These are phyloP conservation scores for Gastrophysa polygoni DNA, from an alignment of 2,888 invertebrate genomes.

Conservation along the genomic window DNA sequence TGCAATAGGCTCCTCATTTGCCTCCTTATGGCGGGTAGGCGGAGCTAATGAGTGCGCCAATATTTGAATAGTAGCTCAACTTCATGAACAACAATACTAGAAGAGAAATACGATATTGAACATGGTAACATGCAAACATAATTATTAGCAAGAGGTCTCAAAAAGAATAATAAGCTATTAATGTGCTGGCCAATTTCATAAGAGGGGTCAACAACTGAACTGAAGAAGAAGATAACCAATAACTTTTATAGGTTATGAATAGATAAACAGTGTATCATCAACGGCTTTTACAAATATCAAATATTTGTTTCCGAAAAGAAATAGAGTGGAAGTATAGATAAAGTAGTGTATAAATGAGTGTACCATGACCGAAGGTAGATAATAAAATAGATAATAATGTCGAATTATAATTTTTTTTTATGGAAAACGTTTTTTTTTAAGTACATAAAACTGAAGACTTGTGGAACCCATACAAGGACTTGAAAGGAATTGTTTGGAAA, in stretches of 20 bases:
- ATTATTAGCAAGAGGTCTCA: too few relatives aligned
- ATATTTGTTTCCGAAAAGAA: neutral
- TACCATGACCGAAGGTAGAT: neutral
- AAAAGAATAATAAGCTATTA: too few relatives aligned
- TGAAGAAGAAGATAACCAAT: too few relatives aligned
- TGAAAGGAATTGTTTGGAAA: conserved; percentile 72
- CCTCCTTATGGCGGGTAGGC: too few relatives aligned
- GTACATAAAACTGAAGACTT: conserved; percentile 68
- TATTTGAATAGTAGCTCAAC: too few relatives aligned
- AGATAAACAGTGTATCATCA: neutral
- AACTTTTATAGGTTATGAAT: neutral
- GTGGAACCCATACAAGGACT: conserved; percentile 85
- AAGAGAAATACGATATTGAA: too few relatives aligned
- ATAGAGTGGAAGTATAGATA: neutral
- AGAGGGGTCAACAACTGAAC: too few relatives aligned
- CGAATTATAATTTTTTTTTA: neutral
- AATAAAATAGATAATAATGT: neutral
- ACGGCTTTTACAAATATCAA: neutral
- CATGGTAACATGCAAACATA: too few relatives aligned
- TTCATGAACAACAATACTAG: too few relatives aligned
- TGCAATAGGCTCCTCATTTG: too few relatives aligned
- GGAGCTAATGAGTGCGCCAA: too few relatives aligned
- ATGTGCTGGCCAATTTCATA: too few relatives aligned
- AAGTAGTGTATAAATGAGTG: neutral
- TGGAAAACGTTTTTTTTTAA: neutral